A percentile compares a stretch with the other conserved stretches of the same genome.
Conservation (phyloP, 2,797 vertebrate genomes). For the Rhinoraja longicauda region DNA sequence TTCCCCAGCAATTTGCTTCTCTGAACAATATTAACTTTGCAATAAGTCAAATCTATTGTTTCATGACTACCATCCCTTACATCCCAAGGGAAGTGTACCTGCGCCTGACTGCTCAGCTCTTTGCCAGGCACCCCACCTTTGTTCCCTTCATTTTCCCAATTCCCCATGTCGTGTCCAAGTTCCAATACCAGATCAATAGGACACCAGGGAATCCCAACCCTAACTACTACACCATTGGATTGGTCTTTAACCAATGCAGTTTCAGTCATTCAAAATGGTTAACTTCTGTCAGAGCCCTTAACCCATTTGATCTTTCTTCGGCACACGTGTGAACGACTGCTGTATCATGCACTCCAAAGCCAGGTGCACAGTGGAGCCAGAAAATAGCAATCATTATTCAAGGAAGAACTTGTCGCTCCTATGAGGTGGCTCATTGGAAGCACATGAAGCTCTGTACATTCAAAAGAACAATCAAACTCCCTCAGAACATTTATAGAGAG, state of each 20-base stretch:
- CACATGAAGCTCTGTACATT: neutral
- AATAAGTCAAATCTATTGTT: neutral
- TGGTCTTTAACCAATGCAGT: neutral
- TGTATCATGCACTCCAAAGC: neutral
- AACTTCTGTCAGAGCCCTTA: neutral
- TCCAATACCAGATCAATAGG: neutral
- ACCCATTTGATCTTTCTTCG: neutral
- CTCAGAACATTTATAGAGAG: neutral
- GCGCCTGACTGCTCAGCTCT: neutral
- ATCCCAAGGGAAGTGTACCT: neutral
- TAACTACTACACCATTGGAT: neutral
- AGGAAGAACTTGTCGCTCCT: neutral
- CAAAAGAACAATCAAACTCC: neutral
- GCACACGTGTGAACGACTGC: neutral
- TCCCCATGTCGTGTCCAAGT: neutral
- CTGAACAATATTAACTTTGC: no score
- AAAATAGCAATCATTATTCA: neutral
- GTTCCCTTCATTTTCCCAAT: neutral
- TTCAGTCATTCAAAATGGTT: neutral
- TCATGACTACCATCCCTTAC: neutral
- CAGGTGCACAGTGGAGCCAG: neutral
- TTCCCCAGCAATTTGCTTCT: no score
- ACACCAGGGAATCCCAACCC: neutral
- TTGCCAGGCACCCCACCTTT: neutral
- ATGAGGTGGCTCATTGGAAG: neutral